Conservation (phyloP, 2,888 invertebrate species). For the Philaethria dido region DNA sequence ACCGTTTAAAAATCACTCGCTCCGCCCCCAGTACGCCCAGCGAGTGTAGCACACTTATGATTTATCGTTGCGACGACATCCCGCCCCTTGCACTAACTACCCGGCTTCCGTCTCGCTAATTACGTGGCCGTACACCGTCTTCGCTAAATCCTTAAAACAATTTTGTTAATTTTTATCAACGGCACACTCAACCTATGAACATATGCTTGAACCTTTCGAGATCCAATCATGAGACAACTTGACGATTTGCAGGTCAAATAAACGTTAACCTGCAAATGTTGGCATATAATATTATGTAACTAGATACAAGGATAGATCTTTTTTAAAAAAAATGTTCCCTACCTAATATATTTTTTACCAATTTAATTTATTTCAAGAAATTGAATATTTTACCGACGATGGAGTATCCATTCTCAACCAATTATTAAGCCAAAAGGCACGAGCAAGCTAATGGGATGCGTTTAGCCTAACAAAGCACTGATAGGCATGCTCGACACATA, state of each 20-base stretch:
- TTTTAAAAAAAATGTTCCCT: no score
- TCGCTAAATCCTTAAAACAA: conserved; percentile 70
- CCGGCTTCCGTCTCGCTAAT: conserved; percentile 77
- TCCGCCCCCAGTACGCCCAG: conserved; percentile 79
- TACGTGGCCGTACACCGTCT: conserved; percentile 63
- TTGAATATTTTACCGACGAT: background rate
- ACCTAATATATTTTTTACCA: no score
- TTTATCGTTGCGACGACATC: conserved; percentile 80
- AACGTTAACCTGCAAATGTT: no score
- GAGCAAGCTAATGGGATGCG: conserved; percentile 17
- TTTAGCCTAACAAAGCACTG: conserved; percentile 38
- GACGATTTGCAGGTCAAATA: no score
- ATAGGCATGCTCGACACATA: conserved; percentile 27
- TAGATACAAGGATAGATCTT: no score
- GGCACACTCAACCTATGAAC: conserved; percentile 49
- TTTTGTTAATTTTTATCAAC: conserved; percentile 57
- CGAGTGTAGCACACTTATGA: conserved; percentile 79
- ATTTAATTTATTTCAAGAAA: conserved; percentile 4
- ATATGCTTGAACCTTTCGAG: no score
- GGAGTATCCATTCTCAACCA: background rate
- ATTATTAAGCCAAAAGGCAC: background rate
- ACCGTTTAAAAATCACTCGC: conserved; percentile 82
- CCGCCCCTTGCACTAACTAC: conserved; percentile 79
- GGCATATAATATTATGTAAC: no score
- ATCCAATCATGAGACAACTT: no score